These are phyloP conservation scores for Novumbra hubbsi DNA, from an alignment of 2,797 vertebrate species.

Conservation along the genomic window DNA sequence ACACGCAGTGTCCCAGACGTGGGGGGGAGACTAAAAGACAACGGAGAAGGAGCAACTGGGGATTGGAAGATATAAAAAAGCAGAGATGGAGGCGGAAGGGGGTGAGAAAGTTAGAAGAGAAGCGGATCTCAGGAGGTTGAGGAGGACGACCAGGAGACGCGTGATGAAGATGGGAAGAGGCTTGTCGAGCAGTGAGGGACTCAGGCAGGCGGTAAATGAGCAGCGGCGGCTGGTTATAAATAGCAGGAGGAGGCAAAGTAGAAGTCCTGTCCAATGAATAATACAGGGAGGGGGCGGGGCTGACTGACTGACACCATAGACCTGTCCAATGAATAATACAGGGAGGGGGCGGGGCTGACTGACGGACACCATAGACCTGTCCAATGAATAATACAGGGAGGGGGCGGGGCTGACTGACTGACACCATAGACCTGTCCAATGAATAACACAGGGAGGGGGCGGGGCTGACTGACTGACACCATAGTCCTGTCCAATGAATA, in stretches of 20 bases:
- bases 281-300: conserved; percentile 45
- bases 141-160: conserved; percentile 26
- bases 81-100: neutral
- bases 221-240: conserved; percentile 4
- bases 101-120: neutral
- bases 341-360: conserved; percentile 46
- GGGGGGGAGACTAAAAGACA: neutral
- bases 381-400: neutral
- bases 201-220: neutral
- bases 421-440: neutral
- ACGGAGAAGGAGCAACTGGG: neutral
- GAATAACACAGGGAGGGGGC: conserved; percentile 30
- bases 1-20: neutral
- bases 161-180: conserved; percentile 58
- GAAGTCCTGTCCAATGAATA: neutral
- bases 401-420: conserved; percentile 54
- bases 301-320: no score
- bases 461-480: no score
- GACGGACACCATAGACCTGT: no score
- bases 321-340: neutral
- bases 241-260: neutral
- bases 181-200: neutral
- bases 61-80: conserved; percentile 39
- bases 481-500: conserved; percentile 2
- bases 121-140: neutral